Conservation (phyloP, 2,888 invertebrate species). For the Syrphus vitripennis region DNA sequence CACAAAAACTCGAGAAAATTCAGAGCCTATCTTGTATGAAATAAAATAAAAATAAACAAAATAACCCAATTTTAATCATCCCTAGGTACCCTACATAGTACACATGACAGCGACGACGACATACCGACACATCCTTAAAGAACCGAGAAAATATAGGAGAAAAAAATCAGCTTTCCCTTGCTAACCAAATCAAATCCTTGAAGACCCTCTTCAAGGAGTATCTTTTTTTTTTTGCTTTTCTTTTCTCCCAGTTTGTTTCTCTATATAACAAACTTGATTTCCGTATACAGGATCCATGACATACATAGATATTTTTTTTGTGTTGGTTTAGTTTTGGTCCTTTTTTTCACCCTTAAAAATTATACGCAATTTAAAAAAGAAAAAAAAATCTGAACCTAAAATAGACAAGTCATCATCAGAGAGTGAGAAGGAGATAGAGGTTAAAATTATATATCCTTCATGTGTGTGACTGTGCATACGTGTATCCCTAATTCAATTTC, state of each 20-base stretch:
- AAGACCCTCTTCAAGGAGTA: constrained; percentile 46
- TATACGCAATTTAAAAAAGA: constrained; percentile 61
- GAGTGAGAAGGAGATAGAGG: not conserved
- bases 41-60: constrained; percentile 68
- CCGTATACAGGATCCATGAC: constrained; percentile 29
- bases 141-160: not conserved
- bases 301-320: constrained; percentile 8
- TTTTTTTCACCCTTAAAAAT: constrained; percentile 61
- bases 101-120: not conserved
- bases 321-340: constrained; percentile 27
- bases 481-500: constrained; percentile 67
- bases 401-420: constrained; percentile 24
- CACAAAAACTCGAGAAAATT: not conserved
- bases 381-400: not conserved
- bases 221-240: not conserved
- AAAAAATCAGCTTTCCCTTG: not conserved
- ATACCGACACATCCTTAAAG: not conserved
- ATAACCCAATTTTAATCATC: constrained; percentile 72
- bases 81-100: constrained; percentile 33
- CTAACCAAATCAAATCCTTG: constrained; percentile 39
- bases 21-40: constrained; percentile 30
- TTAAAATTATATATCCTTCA: not conserved
- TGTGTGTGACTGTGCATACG: constrained; percentile 8
- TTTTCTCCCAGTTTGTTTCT: not conserved
- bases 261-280: constrained; percentile 48